These are phyloP conservation scores for Micrasema longulum DNA, from an alignment of 1,140 invertebrate genomes.

Conservation along the genomic window DNA sequence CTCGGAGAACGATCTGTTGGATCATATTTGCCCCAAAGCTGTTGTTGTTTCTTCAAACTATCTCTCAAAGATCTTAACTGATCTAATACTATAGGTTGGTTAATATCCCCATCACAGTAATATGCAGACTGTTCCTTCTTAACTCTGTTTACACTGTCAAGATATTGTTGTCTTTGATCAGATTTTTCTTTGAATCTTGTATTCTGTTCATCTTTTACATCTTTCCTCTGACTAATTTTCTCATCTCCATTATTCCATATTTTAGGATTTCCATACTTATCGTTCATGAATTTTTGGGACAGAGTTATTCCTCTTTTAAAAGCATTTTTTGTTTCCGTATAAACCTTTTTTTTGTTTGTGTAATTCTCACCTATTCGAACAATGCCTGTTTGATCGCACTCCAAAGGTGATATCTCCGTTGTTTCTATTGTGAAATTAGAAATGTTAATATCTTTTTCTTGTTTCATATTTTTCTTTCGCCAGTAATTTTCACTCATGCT, in stretches of 20 bases:
- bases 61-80: conserved; percentile 52
- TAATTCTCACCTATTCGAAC: conserved; percentile 56
- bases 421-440: conserved; percentile 56
- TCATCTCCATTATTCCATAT: conserved; percentile 60
- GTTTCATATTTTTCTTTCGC: conserved; percentile 61
- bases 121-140: conserved; percentile 59
- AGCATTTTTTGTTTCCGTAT: conserved; percentile 56
- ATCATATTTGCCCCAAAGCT: conserved; percentile 51
- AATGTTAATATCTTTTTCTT: conserved; percentile 58
- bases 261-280: conserved; percentile 67
- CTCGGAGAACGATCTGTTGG: conserved; percentile 44
- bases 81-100: conserved; percentile 50
- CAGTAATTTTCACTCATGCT: conserved; percentile 66
- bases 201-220: conserved; percentile 24
- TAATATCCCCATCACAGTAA: conserved; percentile 57
- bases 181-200: conserved; percentile 50
- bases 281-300: conserved; percentile 68
- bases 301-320: conserved; percentile 62
- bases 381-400: conserved; percentile 59
- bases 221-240: conserved; percentile 13
- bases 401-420: conserved; percentile 57
- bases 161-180: conserved; percentile 61
- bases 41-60: conserved; percentile 52
- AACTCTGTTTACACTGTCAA: conserved; percentile 59
- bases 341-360: conserved; percentile 58